Conservation (phyloP, 1,140 invertebrate genomes). For the Lordiphosa mommai region DNA sequence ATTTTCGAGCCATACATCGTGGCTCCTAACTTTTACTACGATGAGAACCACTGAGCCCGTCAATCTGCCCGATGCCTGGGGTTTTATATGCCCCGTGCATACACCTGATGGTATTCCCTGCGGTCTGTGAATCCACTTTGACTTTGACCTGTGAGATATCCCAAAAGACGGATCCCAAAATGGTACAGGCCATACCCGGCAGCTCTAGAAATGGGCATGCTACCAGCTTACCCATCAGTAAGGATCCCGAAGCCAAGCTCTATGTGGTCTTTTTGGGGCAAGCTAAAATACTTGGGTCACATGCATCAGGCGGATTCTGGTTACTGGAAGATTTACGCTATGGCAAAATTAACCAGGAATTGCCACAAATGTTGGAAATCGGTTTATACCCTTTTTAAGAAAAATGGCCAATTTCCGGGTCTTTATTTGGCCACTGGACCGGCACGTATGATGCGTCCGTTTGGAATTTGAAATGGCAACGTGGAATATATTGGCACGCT, state of each 20-base stretch:
- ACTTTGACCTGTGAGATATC: slow-evolving; percentile 87
- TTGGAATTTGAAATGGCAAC: slow-evolving; percentile 87
- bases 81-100: slow-evolving; percentile 99
- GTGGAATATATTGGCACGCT: slow-evolving; percentile 96
- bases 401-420: slow-evolving; percentile 90
- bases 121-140: slow-evolving; percentile 98
- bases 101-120: slow-evolving; percentile 98
- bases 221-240: slow-evolving; percentile 82
- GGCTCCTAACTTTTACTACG: slow-evolving; percentile 96
- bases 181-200: slow-evolving; percentile 80
- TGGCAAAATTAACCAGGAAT: slow-evolving; percentile 87
- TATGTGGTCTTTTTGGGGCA: slow-evolving; percentile 90
- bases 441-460: slow-evolving; percentile 96
- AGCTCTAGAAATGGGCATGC: slow-evolving; percentile 86
- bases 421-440: slow-evolving; percentile 93
- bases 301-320: slow-evolving; percentile 84
- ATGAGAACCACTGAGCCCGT: slow-evolving; percentile 97
- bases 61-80: slow-evolving; percentile 98
- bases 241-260: slow-evolving; percentile 74
- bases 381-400: slow-evolving; percentile 88
- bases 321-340: slow-evolving; percentile 85
- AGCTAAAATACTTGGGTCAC: slow-evolving; percentile 90
- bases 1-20: slow-evolving; percentile 96
- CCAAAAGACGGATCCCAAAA: slow-evolving; percentile 80
- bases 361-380: slow-evolving; percentile 92